Conservation (phyloP, 2,797 vertebrate species). For the Scolopax bukidnonensis region DNA sequence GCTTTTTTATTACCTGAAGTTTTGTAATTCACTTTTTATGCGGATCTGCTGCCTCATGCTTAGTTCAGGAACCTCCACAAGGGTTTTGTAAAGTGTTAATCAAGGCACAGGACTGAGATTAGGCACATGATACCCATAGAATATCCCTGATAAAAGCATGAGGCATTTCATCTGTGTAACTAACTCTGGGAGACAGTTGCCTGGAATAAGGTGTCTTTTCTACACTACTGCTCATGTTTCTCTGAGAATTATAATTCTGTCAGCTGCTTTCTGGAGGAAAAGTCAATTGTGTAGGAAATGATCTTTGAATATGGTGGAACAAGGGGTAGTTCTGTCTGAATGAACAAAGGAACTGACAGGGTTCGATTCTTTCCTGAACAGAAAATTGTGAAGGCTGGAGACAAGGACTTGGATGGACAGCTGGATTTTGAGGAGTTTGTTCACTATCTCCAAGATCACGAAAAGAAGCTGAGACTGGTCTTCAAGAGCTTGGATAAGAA, state of each 20-base stretch:
- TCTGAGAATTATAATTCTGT: background rate
- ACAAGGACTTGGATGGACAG: constrained; percentile 94
- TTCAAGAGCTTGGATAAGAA: constrained; percentile 97
- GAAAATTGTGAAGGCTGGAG: constrained; percentile 96
- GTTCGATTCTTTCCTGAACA: constrained; percentile 58
- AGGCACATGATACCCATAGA: background rate
- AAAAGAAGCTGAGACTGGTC: constrained; percentile 94
- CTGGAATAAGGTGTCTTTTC: background rate
- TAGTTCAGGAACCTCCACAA: background rate
- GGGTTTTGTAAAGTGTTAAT: background rate
- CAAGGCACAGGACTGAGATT: background rate
- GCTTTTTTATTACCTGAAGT: background rate
- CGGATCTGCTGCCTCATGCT: background rate
- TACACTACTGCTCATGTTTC: rapidly evolving
- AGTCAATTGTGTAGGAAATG: background rate
- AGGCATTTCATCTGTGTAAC: background rate
- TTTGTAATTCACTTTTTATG: background rate
- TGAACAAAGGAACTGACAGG: background rate
- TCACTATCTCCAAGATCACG: constrained; percentile 94
- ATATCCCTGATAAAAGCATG: background rate
- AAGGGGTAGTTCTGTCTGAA: background rate
- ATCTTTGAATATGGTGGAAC: background rate
- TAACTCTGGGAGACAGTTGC: background rate
- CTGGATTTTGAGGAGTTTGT: constrained; percentile 97
- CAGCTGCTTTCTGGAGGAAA: background rate